These are phyloP conservation scores for Scolopax rusticola DNA, from an alignment of 2,797 vertebrate species.

Conservation along the genomic window DNA sequence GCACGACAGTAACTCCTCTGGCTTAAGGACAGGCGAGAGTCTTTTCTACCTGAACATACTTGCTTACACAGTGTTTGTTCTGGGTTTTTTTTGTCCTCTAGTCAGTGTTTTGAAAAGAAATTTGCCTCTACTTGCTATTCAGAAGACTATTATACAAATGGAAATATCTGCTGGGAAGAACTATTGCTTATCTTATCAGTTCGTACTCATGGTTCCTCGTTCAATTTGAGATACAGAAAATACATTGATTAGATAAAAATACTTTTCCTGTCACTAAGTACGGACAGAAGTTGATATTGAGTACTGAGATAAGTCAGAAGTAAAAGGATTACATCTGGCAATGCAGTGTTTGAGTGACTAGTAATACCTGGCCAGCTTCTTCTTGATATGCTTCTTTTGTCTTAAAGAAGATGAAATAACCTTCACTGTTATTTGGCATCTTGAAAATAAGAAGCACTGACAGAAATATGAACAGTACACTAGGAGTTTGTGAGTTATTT, in stretches of 20 bases:
- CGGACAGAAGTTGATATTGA: background rate
- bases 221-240: conserved; percentile 17
- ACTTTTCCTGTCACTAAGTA: background rate
- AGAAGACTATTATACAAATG: background rate
- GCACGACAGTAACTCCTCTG: background rate
- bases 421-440: background rate
- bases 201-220: background rate
- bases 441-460: background rate
- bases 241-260: background rate
- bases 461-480: background rate
- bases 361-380: background rate
- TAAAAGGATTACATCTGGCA: background rate
- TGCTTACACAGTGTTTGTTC: background rate
- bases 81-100: background rate
- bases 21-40: background rate
- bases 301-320: background rate
- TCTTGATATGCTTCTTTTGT: background rate
- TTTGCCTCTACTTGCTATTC: background rate
- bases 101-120: background rate
- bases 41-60: background rate
- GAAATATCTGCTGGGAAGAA: background rate
- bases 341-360: background rate
- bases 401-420: conserved; percentile 5
- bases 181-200: background rate
- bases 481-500: background rate